Evolutionary conservation across 2,888 invertebrate genomes (phyloP).

Genomic region (Napeogenes inachia): DNA sequence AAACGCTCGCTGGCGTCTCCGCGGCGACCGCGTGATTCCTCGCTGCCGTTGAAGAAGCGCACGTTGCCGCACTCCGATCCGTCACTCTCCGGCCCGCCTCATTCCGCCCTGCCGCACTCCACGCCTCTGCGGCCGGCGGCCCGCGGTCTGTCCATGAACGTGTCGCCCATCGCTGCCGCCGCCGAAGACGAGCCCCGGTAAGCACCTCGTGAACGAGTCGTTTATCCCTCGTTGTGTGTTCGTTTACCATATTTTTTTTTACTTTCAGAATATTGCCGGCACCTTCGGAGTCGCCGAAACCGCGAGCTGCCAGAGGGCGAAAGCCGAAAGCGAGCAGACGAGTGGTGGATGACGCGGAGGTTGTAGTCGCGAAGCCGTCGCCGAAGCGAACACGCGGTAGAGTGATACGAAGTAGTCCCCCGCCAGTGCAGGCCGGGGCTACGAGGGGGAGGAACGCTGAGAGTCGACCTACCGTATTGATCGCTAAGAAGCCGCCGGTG

Average conservation of each 20-base stretch:
- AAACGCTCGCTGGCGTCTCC: constrained; percentile 47
- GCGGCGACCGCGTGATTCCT: constrained; percentile 3
- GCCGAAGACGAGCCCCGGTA: constrained; percentile 20
- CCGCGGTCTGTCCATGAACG: constrained; percentile 35
- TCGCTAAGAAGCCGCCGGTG: constrained; percentile 48
- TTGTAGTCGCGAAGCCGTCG: constrained; percentile 11
- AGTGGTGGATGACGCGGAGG: constrained; percentile 3
- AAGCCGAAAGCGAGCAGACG: constrained; percentile 4
- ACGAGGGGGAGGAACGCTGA: constrained; percentile 16
- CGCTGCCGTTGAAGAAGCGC: constrained; percentile 57
- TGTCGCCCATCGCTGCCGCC: constrained; percentile 58
- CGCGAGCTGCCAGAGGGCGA: constrained; percentile 13
- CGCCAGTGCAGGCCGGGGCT: background rate
- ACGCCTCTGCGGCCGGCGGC: constrained; percentile 54
- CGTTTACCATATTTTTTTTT: constrained; percentile 11
- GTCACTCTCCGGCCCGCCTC: constrained; percentile 40
- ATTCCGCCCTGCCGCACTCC: constrained; percentile 43
- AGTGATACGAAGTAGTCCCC: background rate
- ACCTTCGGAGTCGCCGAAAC: constrained; percentile 16
- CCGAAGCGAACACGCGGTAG: constrained; percentile 18
- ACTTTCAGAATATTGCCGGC: constrained; percentile 20
- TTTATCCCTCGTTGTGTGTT: constrained; percentile 14
- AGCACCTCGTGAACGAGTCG: background rate
- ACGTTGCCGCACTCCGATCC: constrained; percentile 26
- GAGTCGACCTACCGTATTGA: constrained; percentile 33